Percentiles rank a stretch among this genome's conserved stretches.
Conservation (phyloP, 2,888 invertebrate species). For the Unio delphinus region DNA sequence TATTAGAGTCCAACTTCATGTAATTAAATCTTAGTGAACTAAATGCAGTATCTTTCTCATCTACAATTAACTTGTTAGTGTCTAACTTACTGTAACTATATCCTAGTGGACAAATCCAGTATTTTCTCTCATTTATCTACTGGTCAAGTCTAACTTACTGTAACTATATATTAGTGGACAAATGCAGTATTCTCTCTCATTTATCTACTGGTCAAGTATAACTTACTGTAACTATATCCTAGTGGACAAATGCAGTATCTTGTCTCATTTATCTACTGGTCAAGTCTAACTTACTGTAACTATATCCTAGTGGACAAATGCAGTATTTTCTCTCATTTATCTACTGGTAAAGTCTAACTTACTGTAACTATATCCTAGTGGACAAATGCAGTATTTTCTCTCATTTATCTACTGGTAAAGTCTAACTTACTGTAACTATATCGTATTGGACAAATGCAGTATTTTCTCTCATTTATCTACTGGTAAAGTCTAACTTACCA, state of each 20-base stretch:
- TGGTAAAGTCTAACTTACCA: slow-evolving; percentile 16
- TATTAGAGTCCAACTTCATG: slow-evolving; percentile 27
- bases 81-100: slow-evolving; percentile 24
- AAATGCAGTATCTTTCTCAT: too few species aligned
- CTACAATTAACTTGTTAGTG: too few species aligned
- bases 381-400: slow-evolving; percentile 31
- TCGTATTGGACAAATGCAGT: slow-evolving; percentile 35
- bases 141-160: slow-evolving; percentile 17
- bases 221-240: slow-evolving; percentile 6
- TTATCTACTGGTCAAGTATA: slow-evolving; percentile 31
- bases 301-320: too few species aligned
- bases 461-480: slow-evolving; percentile 23
- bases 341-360: not conserved
- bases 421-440: slow-evolving; percentile 24
- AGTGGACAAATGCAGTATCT: slow-evolving; percentile 31
- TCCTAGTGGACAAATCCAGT: slow-evolving; percentile 34
- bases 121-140: slow-evolving; percentile 23
- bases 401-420: slow-evolving; percentile 21
- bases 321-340: too few species aligned
- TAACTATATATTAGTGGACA: slow-evolving; percentile 31
- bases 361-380: slow-evolving; percentile 30
- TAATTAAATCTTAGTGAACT: slow-evolving; percentile 8
- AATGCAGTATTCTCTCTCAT: slow-evolving; percentile 22
- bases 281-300: too few species aligned
- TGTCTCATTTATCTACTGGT: slow-evolving; percentile 32